Base-by-base conservation (phyloP, 2,113 vertebrate genomes). In the Ellobius talpinus region DNA sequence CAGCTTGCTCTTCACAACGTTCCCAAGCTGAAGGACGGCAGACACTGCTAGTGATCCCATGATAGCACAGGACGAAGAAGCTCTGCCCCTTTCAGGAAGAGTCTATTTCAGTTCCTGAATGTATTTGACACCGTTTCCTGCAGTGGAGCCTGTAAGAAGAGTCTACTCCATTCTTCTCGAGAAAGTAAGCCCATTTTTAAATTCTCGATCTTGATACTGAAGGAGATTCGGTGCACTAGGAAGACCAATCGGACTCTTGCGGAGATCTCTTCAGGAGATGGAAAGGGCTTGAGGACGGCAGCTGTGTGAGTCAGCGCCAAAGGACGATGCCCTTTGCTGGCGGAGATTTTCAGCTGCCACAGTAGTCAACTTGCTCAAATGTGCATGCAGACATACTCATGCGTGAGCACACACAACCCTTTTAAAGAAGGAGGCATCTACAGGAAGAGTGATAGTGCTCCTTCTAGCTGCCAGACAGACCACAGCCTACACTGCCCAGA, bases 1-100 rank as follows among this genome's bases (percentile, higher is more conserved):
- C 16, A 45, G 55, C 55, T 84, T n/a, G 55, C 65, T 87, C 85
- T 24, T 93, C 91, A 78, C 87, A 93, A 93, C 31, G 91, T 73
- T 63, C 58, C 45, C 36, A 72, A 58, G 50, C 52, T 42, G 47
- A 55, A 82, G 89, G 3, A 36, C 1, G 31, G 1, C 33, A 42
- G 45, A 39, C 17, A 4, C 78, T 17, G 6, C 8, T 58, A 65
- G 9, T 9, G 42, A 66, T 50, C 45, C 65, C 81, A 45, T 2
- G 10, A 26, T 52, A 63, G 72, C n/a, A 5, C 0, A 78, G 39
- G 63, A 90, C 78, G 29, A 23, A 70, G 70, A 42, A 4, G 1
- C 0, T 14, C 1, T n/a, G 21, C 5, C 39, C 3, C 9, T 21
- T 88, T 66, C 24, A 9, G 81, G 26, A 88, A 79, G 70, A 87